Evolutionary conservation across 2,797 vertebrate genomes (phyloP), one percentile per base, ranked within the genome.

Genomic region (Acridotheres tristis): DNA sequence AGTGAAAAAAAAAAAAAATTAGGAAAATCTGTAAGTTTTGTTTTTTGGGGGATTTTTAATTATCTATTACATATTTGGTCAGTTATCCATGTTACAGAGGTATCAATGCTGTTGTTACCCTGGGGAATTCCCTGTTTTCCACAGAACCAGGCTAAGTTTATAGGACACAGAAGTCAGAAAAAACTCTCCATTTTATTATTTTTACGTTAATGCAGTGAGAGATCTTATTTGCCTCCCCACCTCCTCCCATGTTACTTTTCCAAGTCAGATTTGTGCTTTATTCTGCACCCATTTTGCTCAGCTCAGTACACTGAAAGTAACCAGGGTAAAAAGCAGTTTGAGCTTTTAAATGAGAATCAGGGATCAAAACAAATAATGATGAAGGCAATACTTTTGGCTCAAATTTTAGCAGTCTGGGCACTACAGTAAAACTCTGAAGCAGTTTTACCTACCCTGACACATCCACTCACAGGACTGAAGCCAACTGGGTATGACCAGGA

Each of bases 271-370:
- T 58, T 26, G 25, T 79, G 82, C 90, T 84, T 91, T 84, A 30
- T 36, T 84, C 71, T 82, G 85, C 69, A 88, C 83, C 93, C 59
- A 19, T 65, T 95, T 69, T 85, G 76, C 91, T 94, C 94, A 95
- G 92, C 88, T 94, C 63, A 63, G 63, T 21, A 38, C 69, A 81
- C 65, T 66, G 47, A n/a, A 73, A 62, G 18, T 8, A 83, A 30
- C 38, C 81, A 42, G 66, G 48, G 38, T 36, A 75, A 94, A 93
- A 92, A 68, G 36, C 45, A 62, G 32, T 42, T 93, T 68, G 59
- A 91, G 65, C 38, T 50, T 81, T 76, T 32, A 83, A 83, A 13
- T 20, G 30, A 73, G n/a, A 76, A 69, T 84, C 63, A n/a, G 69
- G 30, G 42, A 22, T 78, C 72, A 66, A 85, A 79, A 40, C n/a